phyloP scores from a whole-genome alignment of 2,888 invertebrate genomes.

The Nudaria mundana region DNA sequence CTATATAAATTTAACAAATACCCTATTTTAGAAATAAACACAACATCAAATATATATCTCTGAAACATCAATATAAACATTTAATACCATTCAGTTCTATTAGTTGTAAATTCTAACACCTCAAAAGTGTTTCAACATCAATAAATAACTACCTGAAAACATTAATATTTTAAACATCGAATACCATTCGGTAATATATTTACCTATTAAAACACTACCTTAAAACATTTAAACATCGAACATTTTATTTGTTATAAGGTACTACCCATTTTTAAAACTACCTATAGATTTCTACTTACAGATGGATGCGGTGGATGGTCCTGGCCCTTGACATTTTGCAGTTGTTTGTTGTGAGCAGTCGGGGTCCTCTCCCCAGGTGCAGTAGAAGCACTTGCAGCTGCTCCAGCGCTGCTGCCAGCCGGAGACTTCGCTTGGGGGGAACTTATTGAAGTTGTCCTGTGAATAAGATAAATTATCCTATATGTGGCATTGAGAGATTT shows the following conservation, averaged over 20 bases:
- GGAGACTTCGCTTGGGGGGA: slow-evolving; percentile 88
- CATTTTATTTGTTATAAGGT: too few relatives aligned
- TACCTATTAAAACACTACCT: too few relatives aligned
- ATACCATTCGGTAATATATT: too few relatives aligned
- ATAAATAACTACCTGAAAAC: not conserved
- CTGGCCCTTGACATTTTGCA: slow-evolving; percentile 87
- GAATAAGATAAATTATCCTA: slow-evolving; percentile 13
- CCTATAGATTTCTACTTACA: slow-evolving; percentile 76
- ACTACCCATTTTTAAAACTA: slow-evolving; percentile 3
- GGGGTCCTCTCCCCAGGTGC: slow-evolving; percentile 81
- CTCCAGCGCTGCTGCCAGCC: slow-evolving; percentile 84
- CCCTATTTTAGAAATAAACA: too few relatives aligned
- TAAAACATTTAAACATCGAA: not conserved
- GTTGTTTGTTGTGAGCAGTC: slow-evolving; percentile 86
- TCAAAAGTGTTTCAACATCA: too few relatives aligned
- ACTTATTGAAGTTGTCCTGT: slow-evolving; percentile 87
- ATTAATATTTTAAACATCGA: slow-evolving; percentile 3
- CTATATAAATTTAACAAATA: too few relatives aligned
- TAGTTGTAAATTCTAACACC: too few relatives aligned
- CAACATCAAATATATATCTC: not conserved
- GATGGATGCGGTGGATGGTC: slow-evolving; percentile 85
- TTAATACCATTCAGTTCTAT: slow-evolving; percentile 6
- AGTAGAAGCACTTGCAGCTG: slow-evolving; percentile 68
- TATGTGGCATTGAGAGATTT: too few relatives aligned
- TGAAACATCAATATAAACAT: slow-evolving; percentile 6